Conservation (phyloP, 2,797 vertebrate species). For the Morelia viridis region DNA sequence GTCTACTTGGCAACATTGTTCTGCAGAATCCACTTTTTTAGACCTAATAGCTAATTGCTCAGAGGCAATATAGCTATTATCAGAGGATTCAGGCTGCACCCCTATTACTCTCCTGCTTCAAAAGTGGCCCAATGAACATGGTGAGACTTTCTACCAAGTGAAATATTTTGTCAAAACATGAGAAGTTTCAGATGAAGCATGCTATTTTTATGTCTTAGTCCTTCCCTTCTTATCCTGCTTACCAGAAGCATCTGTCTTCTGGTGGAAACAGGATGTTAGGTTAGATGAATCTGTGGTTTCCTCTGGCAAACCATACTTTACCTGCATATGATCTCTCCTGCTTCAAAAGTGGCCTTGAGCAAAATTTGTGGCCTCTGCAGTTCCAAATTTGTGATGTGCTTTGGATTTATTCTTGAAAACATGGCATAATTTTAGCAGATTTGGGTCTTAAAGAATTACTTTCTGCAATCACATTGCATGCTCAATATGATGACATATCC, state of each 20-base stretch:
- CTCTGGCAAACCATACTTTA: neutral
- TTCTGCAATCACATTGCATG: neutral
- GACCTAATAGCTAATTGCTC: too few species aligned
- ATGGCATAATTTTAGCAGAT: neutral
- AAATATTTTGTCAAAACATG: neutral
- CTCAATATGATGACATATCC: neutral
- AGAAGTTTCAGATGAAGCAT: neutral
- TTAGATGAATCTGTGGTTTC: neutral
- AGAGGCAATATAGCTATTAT: too few species aligned
- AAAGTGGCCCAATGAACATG: neutral
- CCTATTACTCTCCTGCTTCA: too few species aligned
- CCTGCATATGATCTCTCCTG: too few species aligned
- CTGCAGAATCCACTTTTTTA: too few species aligned
- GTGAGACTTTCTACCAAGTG: neutral
- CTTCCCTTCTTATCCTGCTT: neutral
- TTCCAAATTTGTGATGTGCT: neutral
- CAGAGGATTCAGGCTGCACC: too few species aligned
- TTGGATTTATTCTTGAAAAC: neutral
- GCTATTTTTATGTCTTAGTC: neutral
- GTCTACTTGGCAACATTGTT: too few species aligned
- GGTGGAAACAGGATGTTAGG: neutral
- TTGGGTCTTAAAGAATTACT: neutral
- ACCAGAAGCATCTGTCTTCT: neutral
- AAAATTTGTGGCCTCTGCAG: neutral
- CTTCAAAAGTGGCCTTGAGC: neutral